phyloP scores from a whole-genome alignment of 1,140 invertebrate species.

The Andricus grossulariae region DNA sequence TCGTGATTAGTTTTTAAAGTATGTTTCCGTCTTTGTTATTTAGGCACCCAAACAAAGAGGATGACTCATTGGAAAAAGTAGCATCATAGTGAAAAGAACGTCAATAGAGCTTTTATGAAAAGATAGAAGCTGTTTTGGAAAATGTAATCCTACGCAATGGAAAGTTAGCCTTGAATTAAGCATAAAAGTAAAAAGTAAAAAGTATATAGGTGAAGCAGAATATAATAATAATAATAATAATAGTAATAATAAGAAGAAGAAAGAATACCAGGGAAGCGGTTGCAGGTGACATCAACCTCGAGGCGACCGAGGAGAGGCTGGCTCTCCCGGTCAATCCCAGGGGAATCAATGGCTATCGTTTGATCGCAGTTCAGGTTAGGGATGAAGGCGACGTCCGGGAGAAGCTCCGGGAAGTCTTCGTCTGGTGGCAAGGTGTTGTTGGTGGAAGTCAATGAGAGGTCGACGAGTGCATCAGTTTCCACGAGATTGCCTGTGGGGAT shows the following conservation, averaged over 20 bases:
- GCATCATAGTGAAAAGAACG: too few species aligned
- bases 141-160: neutral
- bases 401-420: conserved; percentile 52
- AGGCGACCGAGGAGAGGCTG: conserved; percentile 90
- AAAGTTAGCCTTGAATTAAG: conserved; percentile 5
- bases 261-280: conserved; percentile 87
- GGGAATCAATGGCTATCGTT: conserved; percentile 81
- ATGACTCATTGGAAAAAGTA: too few species aligned
- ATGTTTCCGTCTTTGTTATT: too few species aligned
- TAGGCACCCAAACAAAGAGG: too few species aligned
- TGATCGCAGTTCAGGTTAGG: conserved; percentile 65
- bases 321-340: conserved; percentile 88
- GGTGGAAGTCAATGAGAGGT: conserved; percentile 59
- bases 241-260: too few species aligned
- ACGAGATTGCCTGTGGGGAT: conserved; percentile 59
- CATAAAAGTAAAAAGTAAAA: neutral
- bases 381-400: conserved; percentile 72
- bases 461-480: conserved; percentile 68
- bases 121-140: neutral
- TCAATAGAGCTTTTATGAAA: too few species aligned
- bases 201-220: neutral
- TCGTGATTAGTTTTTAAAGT: too few species aligned
- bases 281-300: conserved; percentile 85
- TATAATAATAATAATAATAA: conserved; percentile 13
- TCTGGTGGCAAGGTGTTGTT: conserved; percentile 46